Evolutionary conservation across 2,888 invertebrate species (phyloP).

Genomic region (Nudaria mundana): DNA sequence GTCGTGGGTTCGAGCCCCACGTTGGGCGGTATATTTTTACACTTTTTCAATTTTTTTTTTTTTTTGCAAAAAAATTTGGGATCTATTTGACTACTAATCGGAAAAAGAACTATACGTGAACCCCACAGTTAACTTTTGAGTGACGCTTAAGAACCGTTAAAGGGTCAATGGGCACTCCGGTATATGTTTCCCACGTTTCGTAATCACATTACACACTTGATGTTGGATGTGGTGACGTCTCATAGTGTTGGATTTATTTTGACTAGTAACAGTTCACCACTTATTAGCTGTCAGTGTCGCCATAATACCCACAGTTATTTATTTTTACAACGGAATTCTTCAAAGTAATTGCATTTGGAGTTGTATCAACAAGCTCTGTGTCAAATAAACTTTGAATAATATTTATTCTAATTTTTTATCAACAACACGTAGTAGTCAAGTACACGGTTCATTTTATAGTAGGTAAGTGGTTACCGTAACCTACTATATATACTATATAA

Average conservation of each 20-base stretch:
- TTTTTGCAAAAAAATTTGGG: neutral
- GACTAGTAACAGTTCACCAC: constrained; percentile 41
- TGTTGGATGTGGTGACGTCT: constrained; percentile 35
- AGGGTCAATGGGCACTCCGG: constrained; percentile 57
- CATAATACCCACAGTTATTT: constrained; percentile 35
- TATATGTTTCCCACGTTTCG: constrained; percentile 66
- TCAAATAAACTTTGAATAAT: no score
- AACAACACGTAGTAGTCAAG: no score
- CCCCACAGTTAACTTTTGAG: no score
- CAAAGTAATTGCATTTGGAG: constrained; percentile 9
- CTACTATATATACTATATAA: no score
- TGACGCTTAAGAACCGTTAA: constrained; percentile 47
- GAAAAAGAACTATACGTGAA: no score
- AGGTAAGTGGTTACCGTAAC: no score
- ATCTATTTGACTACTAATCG: no score
- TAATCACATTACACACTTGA: constrained; percentile 41
- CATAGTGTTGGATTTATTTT: constrained; percentile 47
- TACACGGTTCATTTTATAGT: no score
- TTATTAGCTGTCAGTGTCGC: constrained; percentile 47
- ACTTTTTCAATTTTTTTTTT: neutral
- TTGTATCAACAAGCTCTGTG: no score
- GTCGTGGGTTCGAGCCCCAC: constrained; percentile 85
- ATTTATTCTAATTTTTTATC: no score
- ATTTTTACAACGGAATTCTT: constrained; percentile 30
- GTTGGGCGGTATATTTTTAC: constrained; percentile 73